These are phyloP conservation scores for Astatoreochromis straeleni DNA, from an alignment of 2,113 vertebrate species.

Conservation along the genomic window DNA sequence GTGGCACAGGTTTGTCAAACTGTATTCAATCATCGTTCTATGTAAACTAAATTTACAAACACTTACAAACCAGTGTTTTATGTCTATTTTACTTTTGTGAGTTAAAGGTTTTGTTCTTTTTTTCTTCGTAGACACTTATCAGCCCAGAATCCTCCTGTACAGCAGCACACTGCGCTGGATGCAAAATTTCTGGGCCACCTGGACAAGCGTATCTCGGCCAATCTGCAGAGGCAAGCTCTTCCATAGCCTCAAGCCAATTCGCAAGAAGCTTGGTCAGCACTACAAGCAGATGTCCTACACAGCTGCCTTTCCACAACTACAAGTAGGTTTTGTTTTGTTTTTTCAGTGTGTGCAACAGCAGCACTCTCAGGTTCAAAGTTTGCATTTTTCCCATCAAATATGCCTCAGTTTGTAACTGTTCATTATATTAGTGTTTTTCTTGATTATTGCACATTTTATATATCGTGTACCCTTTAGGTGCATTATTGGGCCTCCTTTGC, in stretches of 20 bases:
- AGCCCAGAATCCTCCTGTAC: slow-evolving; percentile 91
- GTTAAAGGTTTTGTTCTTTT: background rate
- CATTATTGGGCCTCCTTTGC: slow-evolving; percentile 99
- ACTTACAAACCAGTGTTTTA: background rate
- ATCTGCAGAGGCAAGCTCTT: slow-evolving; percentile 97
- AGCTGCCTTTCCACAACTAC: slow-evolving; percentile 85
- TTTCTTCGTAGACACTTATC: slow-evolving; percentile 70
- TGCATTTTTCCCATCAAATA: background rate
- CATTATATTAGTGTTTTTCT: background rate
- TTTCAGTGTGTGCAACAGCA: background rate
- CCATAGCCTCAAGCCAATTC: slow-evolving; percentile 84
- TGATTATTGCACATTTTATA: background rate
- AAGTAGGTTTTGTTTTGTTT: slow-evolving; percentile 68
- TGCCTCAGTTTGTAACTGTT: background rate
- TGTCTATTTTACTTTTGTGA: background rate
- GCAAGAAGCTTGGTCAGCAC: slow-evolving; percentile 95
- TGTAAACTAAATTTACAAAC: background rate
- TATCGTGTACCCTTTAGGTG: slow-evolving; percentile 68
- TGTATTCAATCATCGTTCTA: background rate
- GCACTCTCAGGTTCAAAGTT: background rate
- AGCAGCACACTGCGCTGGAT: slow-evolving; percentile 99
- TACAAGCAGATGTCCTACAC: slow-evolving; percentile 96
- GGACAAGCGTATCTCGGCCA: slow-evolving; percentile 90
- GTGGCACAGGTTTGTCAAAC: slow-evolving; percentile 48
- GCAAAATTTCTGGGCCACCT: slow-evolving; percentile 99